Conservation (phyloP, 2,113 vertebrate genomes). For the Heterotilapia buettikoferi region DNA sequence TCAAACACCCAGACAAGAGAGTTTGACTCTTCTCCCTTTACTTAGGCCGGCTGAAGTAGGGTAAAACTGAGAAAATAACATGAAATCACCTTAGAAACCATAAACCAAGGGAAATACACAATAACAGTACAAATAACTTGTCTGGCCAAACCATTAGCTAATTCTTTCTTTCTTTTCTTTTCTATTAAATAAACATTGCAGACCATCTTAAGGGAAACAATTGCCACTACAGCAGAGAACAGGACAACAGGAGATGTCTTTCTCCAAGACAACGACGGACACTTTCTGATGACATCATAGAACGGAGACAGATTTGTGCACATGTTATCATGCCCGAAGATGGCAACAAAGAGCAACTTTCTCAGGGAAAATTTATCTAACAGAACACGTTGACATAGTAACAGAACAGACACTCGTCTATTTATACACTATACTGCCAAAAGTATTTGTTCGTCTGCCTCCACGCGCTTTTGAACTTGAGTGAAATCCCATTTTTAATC, state of each 20-base stretch:
- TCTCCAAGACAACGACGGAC: neutral
- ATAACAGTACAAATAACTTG: neutral
- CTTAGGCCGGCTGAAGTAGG: neutral
- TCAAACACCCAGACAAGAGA: neutral
- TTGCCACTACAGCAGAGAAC: neutral
- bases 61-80: neutral
- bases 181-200: neutral
- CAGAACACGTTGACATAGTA: neutral
- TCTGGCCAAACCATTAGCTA: neutral
- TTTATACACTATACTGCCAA: neutral
- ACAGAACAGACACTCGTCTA: neutral
- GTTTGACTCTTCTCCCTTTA: neutral
- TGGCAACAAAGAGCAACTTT: neutral
- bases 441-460: neutral
- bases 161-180: neutral
- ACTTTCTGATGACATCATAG: neutral
- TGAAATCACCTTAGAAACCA: neutral
- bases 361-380: neutral
- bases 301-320: neutral
- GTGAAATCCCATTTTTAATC: neutral
- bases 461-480: neutral
- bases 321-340: neutral
- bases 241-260: neutral
- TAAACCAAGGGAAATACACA: neutral
- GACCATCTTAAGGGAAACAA: neutral